These are phyloP conservation scores for Oscheius sp. DNA, from an alignment of 1,140 invertebrate species.

Conservation along the genomic window DNA sequence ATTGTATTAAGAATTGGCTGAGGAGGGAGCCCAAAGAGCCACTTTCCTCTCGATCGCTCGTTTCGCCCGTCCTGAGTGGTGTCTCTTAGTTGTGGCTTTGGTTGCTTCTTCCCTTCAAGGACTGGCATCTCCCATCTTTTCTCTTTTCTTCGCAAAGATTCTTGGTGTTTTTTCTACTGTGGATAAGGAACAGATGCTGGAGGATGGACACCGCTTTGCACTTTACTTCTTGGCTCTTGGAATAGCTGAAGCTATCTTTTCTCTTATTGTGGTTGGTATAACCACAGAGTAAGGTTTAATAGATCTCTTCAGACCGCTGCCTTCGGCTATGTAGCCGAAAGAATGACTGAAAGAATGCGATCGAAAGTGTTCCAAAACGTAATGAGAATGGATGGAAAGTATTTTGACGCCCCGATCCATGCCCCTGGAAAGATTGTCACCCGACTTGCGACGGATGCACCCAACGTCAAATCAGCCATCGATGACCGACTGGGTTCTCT, in stretches of 20 bases:
- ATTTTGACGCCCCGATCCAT: constrained; percentile 65
- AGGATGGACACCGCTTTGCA: not conserved
- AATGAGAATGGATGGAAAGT: constrained; percentile 64
- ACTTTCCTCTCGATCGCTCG: constrained; percentile 30
- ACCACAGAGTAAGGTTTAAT: not conserved
- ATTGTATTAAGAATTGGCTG: constrained; percentile 30
- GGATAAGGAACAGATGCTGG: not conserved
- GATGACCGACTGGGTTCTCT: constrained; percentile 61
- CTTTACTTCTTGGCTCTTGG: constrained; percentile 9
- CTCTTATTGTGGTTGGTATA: not conserved
- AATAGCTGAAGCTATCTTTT: not conserved
- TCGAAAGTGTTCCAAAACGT: constrained; percentile 63
- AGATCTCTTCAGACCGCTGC: not conserved
- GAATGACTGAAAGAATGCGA: constrained; percentile 56
- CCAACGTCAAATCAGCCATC: constrained; percentile 64
- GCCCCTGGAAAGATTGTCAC: constrained; percentile 62
- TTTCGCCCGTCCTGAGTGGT: constrained; percentile 42
- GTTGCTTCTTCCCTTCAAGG: constrained; percentile 36
- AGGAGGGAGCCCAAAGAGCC: constrained; percentile 35
- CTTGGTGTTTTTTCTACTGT: not conserved
- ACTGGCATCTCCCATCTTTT: constrained; percentile 42
- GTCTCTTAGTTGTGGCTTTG: constrained; percentile 24
- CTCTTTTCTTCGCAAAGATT: constrained; percentile 42
- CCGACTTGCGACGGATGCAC: constrained; percentile 64
- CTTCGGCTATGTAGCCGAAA: constrained; percentile 11